These are phyloP conservation scores for Nymphalis io DNA, from an alignment of 1,140 invertebrate genomes.

Conservation along the genomic window DNA sequence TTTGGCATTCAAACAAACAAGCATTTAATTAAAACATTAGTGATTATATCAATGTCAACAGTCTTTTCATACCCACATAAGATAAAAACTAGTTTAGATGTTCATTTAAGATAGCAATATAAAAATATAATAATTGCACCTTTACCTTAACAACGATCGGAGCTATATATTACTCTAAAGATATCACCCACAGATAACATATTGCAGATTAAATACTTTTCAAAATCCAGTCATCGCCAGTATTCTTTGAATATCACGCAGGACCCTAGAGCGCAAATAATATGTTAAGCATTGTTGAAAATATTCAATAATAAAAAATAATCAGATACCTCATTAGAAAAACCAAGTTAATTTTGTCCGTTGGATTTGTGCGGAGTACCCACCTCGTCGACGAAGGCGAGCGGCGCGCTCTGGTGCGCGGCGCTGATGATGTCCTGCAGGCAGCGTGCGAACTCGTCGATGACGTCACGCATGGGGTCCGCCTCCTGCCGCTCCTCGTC, in stretches of 20 bases:
- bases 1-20: constrained; percentile 25
- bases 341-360: no score
- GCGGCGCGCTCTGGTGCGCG: constrained; percentile 53
- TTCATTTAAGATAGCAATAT: constrained; percentile 11
- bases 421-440: constrained; percentile 94
- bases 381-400: constrained; percentile 45
- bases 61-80: constrained; percentile 33
- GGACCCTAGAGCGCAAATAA: constrained; percentile 45
- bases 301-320: no score
- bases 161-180: constrained; percentile 17
- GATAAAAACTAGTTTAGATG: constrained; percentile 7
- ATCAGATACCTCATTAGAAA: no score
- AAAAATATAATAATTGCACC: constrained; percentile 33
- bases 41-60: constrained; percentile 38
- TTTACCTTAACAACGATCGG: constrained; percentile 7
- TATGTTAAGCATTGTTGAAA: not conserved
- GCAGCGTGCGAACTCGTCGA: constrained; percentile 97
- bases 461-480: constrained; percentile 91
- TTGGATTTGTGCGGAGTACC: no score
- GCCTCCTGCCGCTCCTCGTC: constrained; percentile 77
- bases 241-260: constrained; percentile 41
- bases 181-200: not conserved
- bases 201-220: constrained; percentile 8
- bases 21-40: constrained; percentile 22
- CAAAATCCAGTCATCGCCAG: not conserved